Evolutionary conservation across 2,113 vertebrate species (phyloP).

Genomic region (Calonectris borealis): DNA sequence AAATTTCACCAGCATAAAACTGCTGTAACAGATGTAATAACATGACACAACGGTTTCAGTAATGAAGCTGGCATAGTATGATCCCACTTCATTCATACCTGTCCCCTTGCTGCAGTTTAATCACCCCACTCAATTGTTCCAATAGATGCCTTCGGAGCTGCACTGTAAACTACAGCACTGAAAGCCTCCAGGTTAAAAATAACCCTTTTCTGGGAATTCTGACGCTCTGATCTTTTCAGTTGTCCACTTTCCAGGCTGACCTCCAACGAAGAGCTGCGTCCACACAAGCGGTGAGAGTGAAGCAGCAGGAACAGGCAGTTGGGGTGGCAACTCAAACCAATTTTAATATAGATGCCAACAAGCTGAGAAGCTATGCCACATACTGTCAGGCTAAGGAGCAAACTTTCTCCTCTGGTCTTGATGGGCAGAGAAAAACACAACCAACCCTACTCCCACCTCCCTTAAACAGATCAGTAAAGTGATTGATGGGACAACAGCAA

Average conservation of each 20-base stretch:
- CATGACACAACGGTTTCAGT: not conserved
- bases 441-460: too few species aligned
- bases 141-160: not conserved
- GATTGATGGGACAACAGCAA: not conserved
- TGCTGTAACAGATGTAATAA: not conserved
- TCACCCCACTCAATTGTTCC: not conserved
- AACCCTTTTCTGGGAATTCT: not conserved
- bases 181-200: not conserved
- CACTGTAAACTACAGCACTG: not conserved
- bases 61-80: not conserved
- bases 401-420: not conserved
- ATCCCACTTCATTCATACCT: not conserved
- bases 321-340: not conserved
- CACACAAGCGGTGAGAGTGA: not conserved
- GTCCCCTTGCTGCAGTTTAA: not conserved
- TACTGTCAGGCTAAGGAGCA: not conserved
- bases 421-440: not conserved
- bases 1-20: not conserved
- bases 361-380: not conserved
- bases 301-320: not conserved
- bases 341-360: not conserved
- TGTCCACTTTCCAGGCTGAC: not conserved
- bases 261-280: not conserved
- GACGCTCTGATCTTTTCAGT: not conserved
- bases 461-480: not conserved